phyloP scores from a whole-genome alignment of 2,797 vertebrate species.

The Gadopsis bispinosus region DNA sequence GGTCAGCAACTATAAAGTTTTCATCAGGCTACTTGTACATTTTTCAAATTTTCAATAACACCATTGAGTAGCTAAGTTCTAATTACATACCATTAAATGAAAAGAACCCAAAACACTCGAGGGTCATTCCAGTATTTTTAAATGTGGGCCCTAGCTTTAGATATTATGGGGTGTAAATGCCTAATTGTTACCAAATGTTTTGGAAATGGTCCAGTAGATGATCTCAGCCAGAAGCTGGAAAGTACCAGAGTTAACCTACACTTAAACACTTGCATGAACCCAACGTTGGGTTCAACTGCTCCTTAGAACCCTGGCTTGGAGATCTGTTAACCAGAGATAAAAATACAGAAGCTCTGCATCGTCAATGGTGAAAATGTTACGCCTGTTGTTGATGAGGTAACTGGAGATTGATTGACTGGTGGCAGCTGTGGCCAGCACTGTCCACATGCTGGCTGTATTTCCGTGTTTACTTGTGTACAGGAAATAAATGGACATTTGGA shows the following conservation, averaged over 20 bases:
- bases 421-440: neutral
- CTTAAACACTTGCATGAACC: neutral
- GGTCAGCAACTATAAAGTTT: neutral
- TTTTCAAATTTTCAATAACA: neutral
- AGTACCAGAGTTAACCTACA: too few species aligned
- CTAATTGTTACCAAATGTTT: too few species aligned
- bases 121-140: too few species aligned
- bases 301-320: neutral
- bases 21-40: neutral
- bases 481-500: neutral
- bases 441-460: neutral
- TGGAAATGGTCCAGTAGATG: too few species aligned
- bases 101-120: neutral
- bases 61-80: neutral
- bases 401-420: neutral
- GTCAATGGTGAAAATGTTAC: neutral
- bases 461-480: slow-evolving; percentile 3
- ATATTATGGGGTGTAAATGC: too few species aligned
- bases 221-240: too few species aligned
- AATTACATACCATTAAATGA: neutral
- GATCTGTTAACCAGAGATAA: neutral
- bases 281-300: neutral
- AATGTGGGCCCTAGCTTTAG: too few species aligned
- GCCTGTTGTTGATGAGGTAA: neutral
- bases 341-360: neutral